Percentiles rank a stretch among this genome's conserved stretches.
Conservation (phyloP, 2,113 vertebrate genomes). For the Chloropsis hardwickii region DNA sequence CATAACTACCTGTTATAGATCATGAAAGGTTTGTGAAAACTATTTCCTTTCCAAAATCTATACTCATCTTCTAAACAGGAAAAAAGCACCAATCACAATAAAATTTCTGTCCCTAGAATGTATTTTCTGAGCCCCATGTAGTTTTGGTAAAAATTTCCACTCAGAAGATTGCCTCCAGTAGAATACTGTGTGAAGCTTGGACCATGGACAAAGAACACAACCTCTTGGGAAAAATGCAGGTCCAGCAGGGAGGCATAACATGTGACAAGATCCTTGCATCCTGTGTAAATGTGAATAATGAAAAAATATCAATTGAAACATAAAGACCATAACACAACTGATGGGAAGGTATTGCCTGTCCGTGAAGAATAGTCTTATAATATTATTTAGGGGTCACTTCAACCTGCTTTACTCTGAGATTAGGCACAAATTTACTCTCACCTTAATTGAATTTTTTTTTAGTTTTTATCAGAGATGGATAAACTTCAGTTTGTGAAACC, state of each 20-base stretch:
- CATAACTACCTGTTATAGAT: not conserved
- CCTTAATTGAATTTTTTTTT: not conserved
- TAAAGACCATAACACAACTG: not conserved
- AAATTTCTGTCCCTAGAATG: not conserved
- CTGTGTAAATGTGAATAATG: not conserved
- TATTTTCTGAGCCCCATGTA: not conserved
- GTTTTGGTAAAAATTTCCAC: not conserved
- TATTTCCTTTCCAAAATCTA: not conserved
- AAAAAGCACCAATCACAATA: not conserved
- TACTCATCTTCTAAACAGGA: not conserved
- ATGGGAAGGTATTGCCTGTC: not conserved
- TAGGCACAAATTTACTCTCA: not conserved
- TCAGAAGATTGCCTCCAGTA: not conserved
- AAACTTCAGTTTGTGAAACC: not conserved
- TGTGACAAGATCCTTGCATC: not conserved
- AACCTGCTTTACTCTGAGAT: not conserved
- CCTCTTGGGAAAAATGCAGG: fast-evolving
- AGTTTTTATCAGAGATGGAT: not conserved
- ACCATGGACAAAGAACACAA: fast-evolving
- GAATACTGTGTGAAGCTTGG: not conserved
- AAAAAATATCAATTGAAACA: not conserved
- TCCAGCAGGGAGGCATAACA: not conserved
- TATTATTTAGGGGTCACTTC: not conserved
- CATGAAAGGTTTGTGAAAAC: not conserved
- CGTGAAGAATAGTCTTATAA: not conserved